A percentile compares a stretch with the other conserved stretches of the same genome.
These are phyloP conservation scores for Chrysomela aeneicollis DNA, from an alignment of 2,888 invertebrate genomes.

Conservation along the genomic window DNA sequence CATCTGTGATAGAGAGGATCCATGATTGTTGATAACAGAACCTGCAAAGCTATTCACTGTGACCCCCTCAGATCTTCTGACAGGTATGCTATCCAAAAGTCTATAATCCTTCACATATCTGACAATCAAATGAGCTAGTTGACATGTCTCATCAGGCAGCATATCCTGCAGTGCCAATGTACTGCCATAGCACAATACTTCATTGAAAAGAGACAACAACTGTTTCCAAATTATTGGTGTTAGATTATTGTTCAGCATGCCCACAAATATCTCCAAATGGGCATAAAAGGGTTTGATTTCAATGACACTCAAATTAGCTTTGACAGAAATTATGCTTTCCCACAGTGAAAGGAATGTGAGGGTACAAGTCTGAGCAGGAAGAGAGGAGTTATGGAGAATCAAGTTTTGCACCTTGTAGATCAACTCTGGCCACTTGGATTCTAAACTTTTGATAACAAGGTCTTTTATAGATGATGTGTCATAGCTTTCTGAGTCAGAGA, in stretches of 20 bases:
- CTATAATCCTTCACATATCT: constrained; percentile 86
- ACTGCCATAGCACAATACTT: constrained; percentile 90
- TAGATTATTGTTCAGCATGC: constrained; percentile 72
- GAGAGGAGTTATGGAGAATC: constrained; percentile 67
- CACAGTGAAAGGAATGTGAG: constrained; percentile 85
- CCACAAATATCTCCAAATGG: constrained; percentile 81
- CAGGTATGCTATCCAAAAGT: constrained; percentile 68
- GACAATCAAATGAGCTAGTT: constrained; percentile 84
- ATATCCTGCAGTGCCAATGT: constrained; percentile 88
- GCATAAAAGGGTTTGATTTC: constrained; percentile 90
- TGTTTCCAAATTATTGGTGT: constrained; percentile 86
- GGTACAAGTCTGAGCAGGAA: constrained; percentile 74
- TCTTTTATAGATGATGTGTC: constrained; percentile 89
- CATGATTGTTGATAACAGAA: constrained; percentile 54
- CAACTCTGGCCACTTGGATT: constrained; percentile 84
- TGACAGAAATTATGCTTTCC: constrained; percentile 91
- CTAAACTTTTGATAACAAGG: constrained; percentile 83
- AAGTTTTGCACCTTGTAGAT: constrained; percentile 74
- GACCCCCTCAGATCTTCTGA: constrained; percentile 56
- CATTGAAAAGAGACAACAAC: constrained; percentile 84
- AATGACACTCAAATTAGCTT: constrained; percentile 87
- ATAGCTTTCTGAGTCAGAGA: constrained; percentile 82
- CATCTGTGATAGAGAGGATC: constrained; percentile 52
- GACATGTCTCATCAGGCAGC: constrained; percentile 87
- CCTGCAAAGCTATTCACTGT: constrained; percentile 61